Conservation (phyloP, 1,140 invertebrate genomes). For the Ridgeia piscesae region DNA sequence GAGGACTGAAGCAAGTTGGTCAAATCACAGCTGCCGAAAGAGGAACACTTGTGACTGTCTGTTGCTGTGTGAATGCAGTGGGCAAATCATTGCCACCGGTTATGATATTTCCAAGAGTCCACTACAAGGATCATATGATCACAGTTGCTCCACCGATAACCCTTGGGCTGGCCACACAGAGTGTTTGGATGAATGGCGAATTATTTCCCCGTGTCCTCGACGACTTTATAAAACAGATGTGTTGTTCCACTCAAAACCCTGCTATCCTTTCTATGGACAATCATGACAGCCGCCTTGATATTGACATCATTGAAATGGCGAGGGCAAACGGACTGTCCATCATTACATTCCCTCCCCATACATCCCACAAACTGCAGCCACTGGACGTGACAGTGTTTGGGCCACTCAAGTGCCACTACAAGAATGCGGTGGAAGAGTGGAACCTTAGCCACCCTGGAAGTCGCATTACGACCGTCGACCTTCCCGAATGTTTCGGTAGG, state of each 20-base stretch:
- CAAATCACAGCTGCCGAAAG: slow-evolving; percentile 56
- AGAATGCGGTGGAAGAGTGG: no score
- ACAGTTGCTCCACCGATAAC: slow-evolving; percentile 36
- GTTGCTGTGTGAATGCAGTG: slow-evolving; percentile 36
- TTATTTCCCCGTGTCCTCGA: slow-evolving; percentile 30
- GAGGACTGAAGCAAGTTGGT: slow-evolving; percentile 56
- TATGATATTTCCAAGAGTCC: slow-evolving; percentile 44
- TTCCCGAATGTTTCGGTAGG: no score
- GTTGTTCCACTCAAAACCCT: slow-evolving; percentile 13
- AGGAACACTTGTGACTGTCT: slow-evolving; percentile 46
- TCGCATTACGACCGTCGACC: no score
- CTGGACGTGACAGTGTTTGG: no score
- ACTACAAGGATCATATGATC: slow-evolving; percentile 50
- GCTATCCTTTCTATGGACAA: not conserved
- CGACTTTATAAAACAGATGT: slow-evolving; percentile 29
- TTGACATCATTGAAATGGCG: not conserved
- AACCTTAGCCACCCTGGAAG: no score
- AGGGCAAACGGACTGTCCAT: not conserved
- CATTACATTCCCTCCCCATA: not conserved
- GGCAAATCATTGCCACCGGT: slow-evolving; percentile 42
- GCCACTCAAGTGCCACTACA: no score
- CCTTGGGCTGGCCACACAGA: slow-evolving; percentile 20
- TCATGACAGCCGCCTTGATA: not conserved
- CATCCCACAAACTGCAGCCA: no score
- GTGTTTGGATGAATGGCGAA: slow-evolving; percentile 31